These are phyloP conservation scores for Metacarcinus magister DNA, from an alignment of 2,888 invertebrate species.

Conservation along the genomic window DNA sequence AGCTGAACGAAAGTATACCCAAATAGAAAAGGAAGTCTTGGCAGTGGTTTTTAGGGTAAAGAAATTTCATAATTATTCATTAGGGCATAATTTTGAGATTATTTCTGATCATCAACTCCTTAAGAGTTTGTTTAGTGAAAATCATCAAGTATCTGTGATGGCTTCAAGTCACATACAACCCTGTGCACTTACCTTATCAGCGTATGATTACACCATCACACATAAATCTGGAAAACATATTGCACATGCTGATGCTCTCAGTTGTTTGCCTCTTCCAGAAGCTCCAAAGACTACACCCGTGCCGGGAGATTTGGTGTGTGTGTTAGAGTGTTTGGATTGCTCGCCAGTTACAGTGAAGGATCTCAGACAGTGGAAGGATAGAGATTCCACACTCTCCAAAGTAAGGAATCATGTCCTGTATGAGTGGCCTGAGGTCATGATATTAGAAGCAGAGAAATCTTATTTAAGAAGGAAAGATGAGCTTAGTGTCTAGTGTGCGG, in stretches of 20 bases:
- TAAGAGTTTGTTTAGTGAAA: constrained; percentile 32
- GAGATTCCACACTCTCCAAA: too few relatives aligned
- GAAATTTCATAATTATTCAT: constrained; percentile 6
- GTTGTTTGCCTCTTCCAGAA: too few relatives aligned
- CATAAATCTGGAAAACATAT: too few relatives aligned
- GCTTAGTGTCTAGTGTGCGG: not conserved
- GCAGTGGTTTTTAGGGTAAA: not conserved
- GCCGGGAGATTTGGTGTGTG: not conserved
- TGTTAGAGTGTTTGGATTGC: not conserved
- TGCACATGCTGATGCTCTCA: too few relatives aligned
- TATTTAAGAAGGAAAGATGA: not conserved
- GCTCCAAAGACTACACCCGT: too few relatives aligned
- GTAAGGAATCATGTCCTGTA: too few relatives aligned
- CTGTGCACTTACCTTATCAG: constrained; percentile 3
- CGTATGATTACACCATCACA: too few relatives aligned
- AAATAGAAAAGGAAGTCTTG: not conserved
- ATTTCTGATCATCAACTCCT: constrained; percentile 16
- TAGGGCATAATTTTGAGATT: constrained; percentile 8
- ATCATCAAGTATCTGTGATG: not conserved
- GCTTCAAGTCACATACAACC: constrained; percentile 20
- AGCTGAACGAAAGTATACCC: too few relatives aligned
- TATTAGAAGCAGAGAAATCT: too few relatives aligned
- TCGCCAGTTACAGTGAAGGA: too few relatives aligned
- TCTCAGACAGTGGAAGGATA: too few relatives aligned
- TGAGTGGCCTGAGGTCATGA: too few relatives aligned